Percentiles rank a stretch among this genome's conserved stretches.
Evolutionary conservation across 2,888 invertebrate genomes (phyloP).

Genomic region (Stenchaetothrips biformis): DNA sequence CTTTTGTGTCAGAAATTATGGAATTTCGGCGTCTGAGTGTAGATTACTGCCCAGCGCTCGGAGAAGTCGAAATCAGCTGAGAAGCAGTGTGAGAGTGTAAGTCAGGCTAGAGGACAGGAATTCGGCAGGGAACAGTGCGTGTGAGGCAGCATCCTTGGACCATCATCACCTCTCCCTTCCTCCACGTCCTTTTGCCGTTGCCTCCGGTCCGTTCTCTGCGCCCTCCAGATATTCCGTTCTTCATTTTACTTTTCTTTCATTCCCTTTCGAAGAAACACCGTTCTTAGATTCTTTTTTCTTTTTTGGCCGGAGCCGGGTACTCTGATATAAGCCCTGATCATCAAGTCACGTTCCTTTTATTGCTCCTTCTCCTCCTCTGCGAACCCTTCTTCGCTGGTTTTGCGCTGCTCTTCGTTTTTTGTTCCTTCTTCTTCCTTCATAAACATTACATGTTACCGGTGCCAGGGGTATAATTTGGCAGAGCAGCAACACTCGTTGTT

Average conservation of each 20-base stretch:
- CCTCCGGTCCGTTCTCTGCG: no score
- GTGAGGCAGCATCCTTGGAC: no score
- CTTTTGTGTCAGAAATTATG: no score
- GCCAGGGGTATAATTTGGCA: neutral
- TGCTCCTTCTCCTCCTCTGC: neutral
- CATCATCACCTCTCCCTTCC: no score
- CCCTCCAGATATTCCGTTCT: neutral
- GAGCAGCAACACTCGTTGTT: neutral
- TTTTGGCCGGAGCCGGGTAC: neutral
- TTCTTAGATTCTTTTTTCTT: neutral
- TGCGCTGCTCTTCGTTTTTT: neutral
- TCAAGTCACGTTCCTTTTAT: neutral
- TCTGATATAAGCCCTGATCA: neutral
- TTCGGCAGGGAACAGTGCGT: no score
- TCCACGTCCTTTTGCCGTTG: no score
- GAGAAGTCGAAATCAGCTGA: no score
- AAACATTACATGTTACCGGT: neutral
- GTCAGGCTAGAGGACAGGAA: no score
- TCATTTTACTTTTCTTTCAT: conserved; percentile 16
- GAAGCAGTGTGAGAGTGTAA: no score
- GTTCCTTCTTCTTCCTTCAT: neutral
- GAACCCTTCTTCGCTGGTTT: neutral
- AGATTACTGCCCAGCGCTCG: no score
- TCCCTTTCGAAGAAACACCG: conserved; percentile 16
- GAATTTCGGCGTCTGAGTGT: no score